Percentiles rank a stretch among this genome's conserved stretches.
phyloP scores from a whole-genome alignment of 2,888 invertebrate genomes.

The Drosophila nr. perissopoda region DNA sequence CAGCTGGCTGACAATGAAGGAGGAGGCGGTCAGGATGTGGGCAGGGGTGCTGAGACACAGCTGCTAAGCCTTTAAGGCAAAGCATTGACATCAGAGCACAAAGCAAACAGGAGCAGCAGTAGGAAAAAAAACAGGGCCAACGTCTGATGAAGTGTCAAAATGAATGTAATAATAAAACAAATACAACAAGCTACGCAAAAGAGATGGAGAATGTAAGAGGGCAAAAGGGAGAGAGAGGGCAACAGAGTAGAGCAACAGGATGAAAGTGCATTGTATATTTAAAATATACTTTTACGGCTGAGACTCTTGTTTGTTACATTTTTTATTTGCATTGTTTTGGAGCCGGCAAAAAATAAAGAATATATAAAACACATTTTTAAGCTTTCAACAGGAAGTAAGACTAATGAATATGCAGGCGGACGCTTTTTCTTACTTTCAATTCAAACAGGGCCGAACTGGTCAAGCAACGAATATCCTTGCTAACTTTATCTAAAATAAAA shows the following conservation, averaged over 20 bases:
- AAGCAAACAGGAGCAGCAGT: conserved; percentile 51
- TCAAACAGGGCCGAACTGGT: conserved; percentile 2
- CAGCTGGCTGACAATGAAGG: conserved; percentile 55
- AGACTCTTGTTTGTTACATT: conserved; percentile 56
- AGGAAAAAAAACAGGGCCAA: conserved; percentile 70
- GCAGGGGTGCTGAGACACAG: conserved; percentile 16
- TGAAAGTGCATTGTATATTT: conserved; percentile 52
- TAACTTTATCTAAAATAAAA: not conserved
- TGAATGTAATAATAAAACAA: conserved; percentile 79
- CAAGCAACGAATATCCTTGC: not conserved
- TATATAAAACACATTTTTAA: conserved; percentile 20
- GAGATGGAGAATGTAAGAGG: conserved; percentile 1
- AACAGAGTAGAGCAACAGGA: conserved; percentile 29
- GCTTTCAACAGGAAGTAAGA: conserved; percentile 25
- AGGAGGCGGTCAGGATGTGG: conserved; percentile 1
- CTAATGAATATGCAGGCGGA: conserved; percentile 55
- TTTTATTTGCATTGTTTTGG: conserved; percentile 36
- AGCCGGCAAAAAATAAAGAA: conserved; percentile 11
- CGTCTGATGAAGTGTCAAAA: conserved; percentile 81
- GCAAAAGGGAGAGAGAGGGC: not conserved
- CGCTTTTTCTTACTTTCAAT: conserved; percentile 12
- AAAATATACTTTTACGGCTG: conserved; percentile 53
- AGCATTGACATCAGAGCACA: conserved; percentile 81
- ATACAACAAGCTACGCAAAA: conserved; percentile 41
- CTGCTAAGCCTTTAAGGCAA: conserved; percentile 77